phyloP scores from a whole-genome alignment of 2,113 vertebrate genomes.

The Candoia aspera region DNA sequence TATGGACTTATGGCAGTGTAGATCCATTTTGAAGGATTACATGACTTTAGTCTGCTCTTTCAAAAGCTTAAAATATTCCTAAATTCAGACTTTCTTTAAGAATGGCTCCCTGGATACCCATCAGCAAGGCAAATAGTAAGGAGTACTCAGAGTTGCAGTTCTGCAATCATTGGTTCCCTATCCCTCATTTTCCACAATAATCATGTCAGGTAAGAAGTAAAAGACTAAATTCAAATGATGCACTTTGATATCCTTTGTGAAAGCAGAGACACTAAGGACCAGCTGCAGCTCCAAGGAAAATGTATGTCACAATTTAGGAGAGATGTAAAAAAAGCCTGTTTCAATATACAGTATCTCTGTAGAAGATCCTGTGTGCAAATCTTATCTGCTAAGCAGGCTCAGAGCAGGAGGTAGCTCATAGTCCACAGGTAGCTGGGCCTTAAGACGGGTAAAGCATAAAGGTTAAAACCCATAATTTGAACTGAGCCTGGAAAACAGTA shows the following conservation, averaged over 20 bases:
- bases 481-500: neutral
- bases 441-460: neutral
- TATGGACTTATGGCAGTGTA: neutral
- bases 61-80: neutral
- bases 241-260: neutral
- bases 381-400: neutral
- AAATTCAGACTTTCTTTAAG: neutral
- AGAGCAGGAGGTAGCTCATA: neutral
- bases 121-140: neutral
- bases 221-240: neutral
- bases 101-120: neutral
- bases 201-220: neutral
- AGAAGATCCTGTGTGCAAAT: neutral
- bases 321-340: neutral
- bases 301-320: neutral
- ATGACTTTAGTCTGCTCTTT: neutral
- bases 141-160: neutral
- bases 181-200: neutral
- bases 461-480: neutral
- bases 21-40: neutral
- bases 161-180: neutral
- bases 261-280: neutral
- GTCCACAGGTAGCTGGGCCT: neutral
- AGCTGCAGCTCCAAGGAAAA: neutral
- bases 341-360: neutral